Conservation (phyloP, 2,888 invertebrate species). For the Cephus pygmeus region DNA sequence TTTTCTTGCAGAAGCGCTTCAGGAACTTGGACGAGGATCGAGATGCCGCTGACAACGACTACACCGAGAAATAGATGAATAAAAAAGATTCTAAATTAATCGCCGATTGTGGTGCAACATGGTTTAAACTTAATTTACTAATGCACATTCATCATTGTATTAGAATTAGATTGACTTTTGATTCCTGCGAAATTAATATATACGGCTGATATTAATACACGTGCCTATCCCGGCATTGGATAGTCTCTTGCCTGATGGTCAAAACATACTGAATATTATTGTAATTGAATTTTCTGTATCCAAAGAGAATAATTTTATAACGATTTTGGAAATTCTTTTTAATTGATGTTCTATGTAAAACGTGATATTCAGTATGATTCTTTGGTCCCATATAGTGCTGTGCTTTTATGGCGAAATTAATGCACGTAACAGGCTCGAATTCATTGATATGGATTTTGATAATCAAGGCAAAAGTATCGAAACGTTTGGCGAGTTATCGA, state of each 20-base stretch:
- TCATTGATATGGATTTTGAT: not conserved
- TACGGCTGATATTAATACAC: not conserved
- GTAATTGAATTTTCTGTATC: not conserved
- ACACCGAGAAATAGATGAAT: conserved; percentile 54
- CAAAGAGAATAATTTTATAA: not conserved
- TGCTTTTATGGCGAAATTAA: not conserved
- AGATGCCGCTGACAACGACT: conserved; percentile 48
- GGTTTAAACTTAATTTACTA: conserved; percentile 23
- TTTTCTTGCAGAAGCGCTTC: conserved; percentile 69
- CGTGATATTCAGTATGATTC: not conserved
- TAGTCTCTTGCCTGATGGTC: not conserved
- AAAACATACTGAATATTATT: not conserved
- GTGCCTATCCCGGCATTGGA: not conserved
- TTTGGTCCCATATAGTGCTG: not conserved
- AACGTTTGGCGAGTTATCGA: not conserved
- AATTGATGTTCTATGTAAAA: not conserved
- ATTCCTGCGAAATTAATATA: not conserved
- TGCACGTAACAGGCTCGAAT: not conserved
- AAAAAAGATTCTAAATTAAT: conserved; percentile 21
- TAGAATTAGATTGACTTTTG: not conserved
- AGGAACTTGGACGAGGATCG: conserved; percentile 53
- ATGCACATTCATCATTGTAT: not conserved
- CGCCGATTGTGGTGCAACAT: conserved; percentile 11
- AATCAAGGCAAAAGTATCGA: not conserved
- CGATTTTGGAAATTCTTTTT: not conserved